Percentiles rank a stretch among this genome's conserved stretches.
Conservation (phyloP, 2,888 invertebrate genomes). For the Girardia tigrina region DNA sequence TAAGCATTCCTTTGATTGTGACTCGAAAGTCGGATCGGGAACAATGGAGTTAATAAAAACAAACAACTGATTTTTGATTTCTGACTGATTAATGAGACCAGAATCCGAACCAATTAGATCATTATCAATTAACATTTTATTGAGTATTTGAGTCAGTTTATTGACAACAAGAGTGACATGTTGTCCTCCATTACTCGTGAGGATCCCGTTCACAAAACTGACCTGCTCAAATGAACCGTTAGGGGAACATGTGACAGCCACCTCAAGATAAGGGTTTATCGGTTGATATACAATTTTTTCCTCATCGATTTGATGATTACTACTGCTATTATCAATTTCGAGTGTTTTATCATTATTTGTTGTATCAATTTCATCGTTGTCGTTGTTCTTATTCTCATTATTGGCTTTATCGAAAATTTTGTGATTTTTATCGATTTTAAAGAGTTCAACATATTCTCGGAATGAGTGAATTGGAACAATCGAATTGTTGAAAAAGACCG, state of each 20-base stretch:
- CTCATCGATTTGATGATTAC: no score
- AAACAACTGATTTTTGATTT: conserved; percentile 90
- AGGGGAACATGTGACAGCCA: conserved; percentile 61
- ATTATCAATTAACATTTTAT: conserved; percentile 68
- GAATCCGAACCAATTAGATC: no score
- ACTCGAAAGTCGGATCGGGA: conserved; percentile 97
- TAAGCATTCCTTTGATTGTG: conserved; percentile 98
- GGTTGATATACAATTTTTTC: conserved; percentile 70
- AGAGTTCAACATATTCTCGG: conserved; percentile 86
- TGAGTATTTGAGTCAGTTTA: conserved; percentile 69
- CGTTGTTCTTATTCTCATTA: conserved; percentile 51
- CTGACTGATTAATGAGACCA: conserved; percentile 70
- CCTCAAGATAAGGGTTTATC: conserved; percentile 79
- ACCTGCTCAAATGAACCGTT: conserved; percentile 62
- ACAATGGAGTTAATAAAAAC: conserved; percentile 88
- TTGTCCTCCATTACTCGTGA: conserved; percentile 90
- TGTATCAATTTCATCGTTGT: conserved; percentile 68
- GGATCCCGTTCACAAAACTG: conserved; percentile 96
- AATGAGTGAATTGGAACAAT: conserved; percentile 70
- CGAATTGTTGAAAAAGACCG: conserved; percentile 76
- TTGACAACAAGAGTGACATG: conserved; percentile 89
- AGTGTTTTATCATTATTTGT: no score
- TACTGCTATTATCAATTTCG: no score
- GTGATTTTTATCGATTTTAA: conserved; percentile 64
- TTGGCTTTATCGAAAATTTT: conserved; percentile 55